Percentiles rank a stretch among this genome's conserved stretches.
These are phyloP conservation scores for Climacteris rufus DNA, from an alignment of 2,113 vertebrate genomes.

Conservation along the genomic window DNA sequence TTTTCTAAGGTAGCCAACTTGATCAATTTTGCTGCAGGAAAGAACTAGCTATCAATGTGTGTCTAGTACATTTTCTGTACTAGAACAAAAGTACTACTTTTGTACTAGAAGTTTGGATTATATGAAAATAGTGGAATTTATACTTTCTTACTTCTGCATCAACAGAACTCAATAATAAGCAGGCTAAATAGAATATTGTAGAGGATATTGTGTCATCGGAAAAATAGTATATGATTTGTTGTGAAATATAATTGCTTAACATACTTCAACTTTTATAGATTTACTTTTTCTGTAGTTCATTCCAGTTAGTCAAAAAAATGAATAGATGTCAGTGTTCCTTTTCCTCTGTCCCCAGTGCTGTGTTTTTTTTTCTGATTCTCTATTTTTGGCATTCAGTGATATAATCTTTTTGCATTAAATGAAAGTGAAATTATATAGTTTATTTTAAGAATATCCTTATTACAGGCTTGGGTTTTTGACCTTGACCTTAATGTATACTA, in stretches of 20 bases:
- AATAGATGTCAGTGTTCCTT: background rate
- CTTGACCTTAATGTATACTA: constrained; percentile 3
- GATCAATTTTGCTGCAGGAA: background rate
- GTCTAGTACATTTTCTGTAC: background rate
- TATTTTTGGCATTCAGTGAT: background rate
- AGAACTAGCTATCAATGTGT: background rate
- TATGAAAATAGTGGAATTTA: background rate
- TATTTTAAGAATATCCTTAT: constrained; percentile 11
- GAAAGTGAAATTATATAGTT: background rate
- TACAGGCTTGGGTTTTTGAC: constrained; percentile 4
- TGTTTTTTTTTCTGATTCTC: background rate
- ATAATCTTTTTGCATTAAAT: background rate
- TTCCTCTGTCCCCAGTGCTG: background rate
- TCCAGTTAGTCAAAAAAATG: background rate
- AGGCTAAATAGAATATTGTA: background rate
- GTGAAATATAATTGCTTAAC: background rate
- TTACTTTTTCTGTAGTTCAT: background rate
- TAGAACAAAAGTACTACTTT: too few relatives aligned
- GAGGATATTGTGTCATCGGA: background rate
- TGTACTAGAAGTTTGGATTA: background rate
- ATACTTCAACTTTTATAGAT: background rate
- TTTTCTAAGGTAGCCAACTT: background rate
- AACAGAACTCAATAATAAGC: background rate
- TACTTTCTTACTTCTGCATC: background rate
- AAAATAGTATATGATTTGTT: background rate